Evolutionary conservation across 2,797 vertebrate genomes (phyloP), one percentile per base, ranked within the genome.

Genomic region (Arctocebus calabarensis): DNA sequence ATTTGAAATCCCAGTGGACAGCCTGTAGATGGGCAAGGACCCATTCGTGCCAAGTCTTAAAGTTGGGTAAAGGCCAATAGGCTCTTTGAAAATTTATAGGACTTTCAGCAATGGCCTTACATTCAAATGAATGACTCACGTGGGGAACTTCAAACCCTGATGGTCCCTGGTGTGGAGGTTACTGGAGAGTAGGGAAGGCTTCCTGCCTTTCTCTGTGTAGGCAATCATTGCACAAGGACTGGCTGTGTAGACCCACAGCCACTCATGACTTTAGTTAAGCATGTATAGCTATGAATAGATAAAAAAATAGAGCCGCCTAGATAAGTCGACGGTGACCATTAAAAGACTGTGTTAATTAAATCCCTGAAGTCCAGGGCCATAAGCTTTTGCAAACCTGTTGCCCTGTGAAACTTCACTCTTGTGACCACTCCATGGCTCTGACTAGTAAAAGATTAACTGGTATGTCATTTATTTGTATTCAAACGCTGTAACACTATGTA

Each of bases 301-400:
- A 27, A 52, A 16, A 16, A 71, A 45, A 37, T 23, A 7, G 34
- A 43, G 52, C 34, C 20, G 43, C 25, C 70, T 27, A 14, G 8
- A 2, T 0, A 25, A 27, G 27, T 32, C 5, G 43, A 52, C 11
- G 43, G n/a, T 37, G 22, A n/a, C 40, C n/a, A 23, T 27, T 4
- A 16, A 29, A 59, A 34, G 25, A 23, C 52, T 32, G 43, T 62
- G 37, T 55, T 23, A 37, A 1, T 57, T 57, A 45, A 68, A 34
- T n/a, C 19, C 19, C 0, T 12, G 59, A 27, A n/a, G 37, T 1
- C 57, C 19, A 0, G 12, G 17, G 29, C 43, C 20, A 20, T 68
- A 75, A 34, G 22, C 34, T 12, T 57, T 37, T 45, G 68, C 10
- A 32, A 52, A 17, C 29, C 52, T 10, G 10, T 32, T 29, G 27